These are phyloP conservation scores for Myoxocephalus aenaeus DNA, from an alignment of 2,797 vertebrate species.

Conservation along the genomic window DNA sequence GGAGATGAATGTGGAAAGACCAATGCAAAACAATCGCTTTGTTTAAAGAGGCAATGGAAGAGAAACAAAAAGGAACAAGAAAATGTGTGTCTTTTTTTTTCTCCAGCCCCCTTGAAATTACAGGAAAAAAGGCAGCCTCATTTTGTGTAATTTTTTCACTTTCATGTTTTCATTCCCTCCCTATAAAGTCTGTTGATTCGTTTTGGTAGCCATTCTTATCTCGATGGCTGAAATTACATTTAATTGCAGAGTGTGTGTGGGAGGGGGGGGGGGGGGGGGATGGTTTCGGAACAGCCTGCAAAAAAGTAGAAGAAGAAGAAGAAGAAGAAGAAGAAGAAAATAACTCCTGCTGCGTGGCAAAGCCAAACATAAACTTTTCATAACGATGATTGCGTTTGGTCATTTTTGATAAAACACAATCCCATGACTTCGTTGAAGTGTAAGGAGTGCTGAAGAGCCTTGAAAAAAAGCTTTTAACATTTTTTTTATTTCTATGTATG, in stretches of 20 bases:
- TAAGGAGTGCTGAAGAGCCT: neutral
- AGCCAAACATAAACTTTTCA: constrained; percentile 53
- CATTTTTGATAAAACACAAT: constrained; percentile 21
- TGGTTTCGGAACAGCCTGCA: constrained; percentile 59
- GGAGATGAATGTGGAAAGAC: constrained; percentile 53
- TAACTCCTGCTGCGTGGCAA: constrained; percentile 46
- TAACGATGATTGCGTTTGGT: constrained; percentile 8
- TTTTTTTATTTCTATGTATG: constrained; percentile 7
- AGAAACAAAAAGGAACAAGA: constrained; percentile 41
- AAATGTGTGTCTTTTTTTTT: constrained; percentile 28
- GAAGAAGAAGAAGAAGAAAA: no score
- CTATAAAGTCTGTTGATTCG: constrained; percentile 69
- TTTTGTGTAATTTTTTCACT: constrained; percentile 77
- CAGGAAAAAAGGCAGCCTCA: constrained; percentile 64
- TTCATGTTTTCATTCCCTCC: constrained; percentile 76
- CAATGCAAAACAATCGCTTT: constrained; percentile 33
- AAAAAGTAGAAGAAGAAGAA: constrained; percentile 23
- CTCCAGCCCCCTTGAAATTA: constrained; percentile 71
- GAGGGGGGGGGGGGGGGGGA: constrained; percentile 15
- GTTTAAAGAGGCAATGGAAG: constrained; percentile 18
- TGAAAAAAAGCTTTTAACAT: constrained; percentile 18
- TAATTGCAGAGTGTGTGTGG: constrained; percentile 79
- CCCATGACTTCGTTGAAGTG: constrained; percentile 19
- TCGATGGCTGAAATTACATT: constrained; percentile 75
- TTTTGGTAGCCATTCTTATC: constrained; percentile 80